phyloP scores from a whole-genome alignment of 2,797 vertebrate genomes.

The Trematomus bernacchii region DNA sequence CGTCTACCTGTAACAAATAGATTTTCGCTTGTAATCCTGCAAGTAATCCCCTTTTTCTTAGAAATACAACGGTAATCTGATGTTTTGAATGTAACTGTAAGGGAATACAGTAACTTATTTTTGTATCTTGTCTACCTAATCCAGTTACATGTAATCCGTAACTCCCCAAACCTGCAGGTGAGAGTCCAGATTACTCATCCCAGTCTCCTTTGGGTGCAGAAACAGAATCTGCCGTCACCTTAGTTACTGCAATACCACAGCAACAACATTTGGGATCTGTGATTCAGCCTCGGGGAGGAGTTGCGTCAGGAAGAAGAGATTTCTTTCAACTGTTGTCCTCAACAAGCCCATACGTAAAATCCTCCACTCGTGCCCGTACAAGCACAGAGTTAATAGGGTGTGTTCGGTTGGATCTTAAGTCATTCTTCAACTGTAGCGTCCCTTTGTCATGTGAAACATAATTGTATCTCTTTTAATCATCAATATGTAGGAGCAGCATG shows the following conservation, averaged over 20 bases:
- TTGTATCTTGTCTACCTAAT: no score
- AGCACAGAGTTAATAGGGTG: constrained; percentile 47
- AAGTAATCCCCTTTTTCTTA: no score
- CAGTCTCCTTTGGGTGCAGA: constrained; percentile 16
- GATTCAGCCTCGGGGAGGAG: constrained; percentile 16
- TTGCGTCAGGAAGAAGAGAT: constrained; percentile 33
- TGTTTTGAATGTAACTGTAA: no score
- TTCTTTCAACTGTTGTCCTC: constrained; percentile 36
- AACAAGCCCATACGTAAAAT: constrained; percentile 46
- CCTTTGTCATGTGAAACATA: background rate
- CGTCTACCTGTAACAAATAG: no score
- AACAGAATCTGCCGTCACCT: constrained; percentile 35
- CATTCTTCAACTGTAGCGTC: constrained; percentile 25
- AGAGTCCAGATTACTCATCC: constrained; percentile 55
- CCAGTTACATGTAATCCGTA: no score
- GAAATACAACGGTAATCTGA: no score
- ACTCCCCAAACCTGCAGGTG: background rate
- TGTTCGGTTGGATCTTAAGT: constrained; percentile 45
- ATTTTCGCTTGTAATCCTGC: no score
- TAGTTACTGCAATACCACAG: constrained; percentile 58
- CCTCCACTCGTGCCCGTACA: constrained; percentile 68
- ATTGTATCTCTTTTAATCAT: background rate
- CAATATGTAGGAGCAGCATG: background rate
- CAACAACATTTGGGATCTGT: constrained; percentile 32
- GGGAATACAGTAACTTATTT: no score